phyloP scores from a whole-genome alignment of 37 sponge, comb jelly and placozoan genomes.

The Ianthella basta region DNA sequence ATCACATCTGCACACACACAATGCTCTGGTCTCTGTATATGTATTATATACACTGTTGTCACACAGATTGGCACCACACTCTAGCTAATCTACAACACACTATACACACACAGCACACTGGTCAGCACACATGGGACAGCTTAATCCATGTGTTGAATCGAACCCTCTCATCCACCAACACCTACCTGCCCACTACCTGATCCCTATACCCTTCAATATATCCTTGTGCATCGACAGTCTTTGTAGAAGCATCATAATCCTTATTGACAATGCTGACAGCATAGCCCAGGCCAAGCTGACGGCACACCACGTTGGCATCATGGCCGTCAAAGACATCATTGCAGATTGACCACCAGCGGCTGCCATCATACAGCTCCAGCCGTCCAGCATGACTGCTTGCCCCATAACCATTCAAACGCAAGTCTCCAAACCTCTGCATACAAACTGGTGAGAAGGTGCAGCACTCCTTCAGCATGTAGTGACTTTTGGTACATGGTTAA shows the following conservation, averaged over 20 bases:
- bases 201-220: not conserved
- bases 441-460: not conserved
- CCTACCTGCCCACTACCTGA: not conserved
- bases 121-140: too few relatives aligned
- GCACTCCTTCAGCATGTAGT: not conserved
- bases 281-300: slow-evolving; percentile 5
- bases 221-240: too few relatives aligned
- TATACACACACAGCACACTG: too few relatives aligned
- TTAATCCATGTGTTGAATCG: too few relatives aligned
- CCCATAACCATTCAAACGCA: not conserved
- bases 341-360: not conserved
- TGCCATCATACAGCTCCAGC: not conserved
- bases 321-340: not conserved
- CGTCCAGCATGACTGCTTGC: not conserved
- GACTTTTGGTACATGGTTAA: too few relatives aligned
- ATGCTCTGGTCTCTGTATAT: too few relatives aligned
- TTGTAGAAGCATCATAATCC: not conserved
- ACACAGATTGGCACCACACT: too few relatives aligned
- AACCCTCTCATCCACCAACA: not conserved
- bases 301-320: slow-evolving; percentile 22
- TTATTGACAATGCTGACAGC: not conserved
- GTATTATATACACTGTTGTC: too few relatives aligned
- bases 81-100: too few relatives aligned
- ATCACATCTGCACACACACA: too few relatives aligned
- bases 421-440: not conserved